Base-by-base conservation (phyloP, 2,888 invertebrate genomes). In the Lottia scabra region DNA sequence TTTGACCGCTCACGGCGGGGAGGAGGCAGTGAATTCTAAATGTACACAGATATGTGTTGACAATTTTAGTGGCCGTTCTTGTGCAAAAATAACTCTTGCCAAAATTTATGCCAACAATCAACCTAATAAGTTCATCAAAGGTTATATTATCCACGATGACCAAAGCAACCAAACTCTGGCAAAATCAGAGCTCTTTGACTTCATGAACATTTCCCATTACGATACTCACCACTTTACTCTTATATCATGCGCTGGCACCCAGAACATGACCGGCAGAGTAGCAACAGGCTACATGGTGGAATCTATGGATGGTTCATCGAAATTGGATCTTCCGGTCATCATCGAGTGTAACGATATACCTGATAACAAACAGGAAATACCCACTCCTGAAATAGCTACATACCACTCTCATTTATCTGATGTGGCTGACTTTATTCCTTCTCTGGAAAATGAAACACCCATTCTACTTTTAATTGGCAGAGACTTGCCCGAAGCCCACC, bases 401-500 rank as follows among this genome's bases (percentile, higher is more conserved):
- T 16, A 48, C 15, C 19, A 48, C 48, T 16, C 48, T 13, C 48
- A 48, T 15, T 15, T 48, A 16, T 10, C 48, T 48, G 48, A 48
- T 19, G 16, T 48, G 13, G 48, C 48, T 48, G 15, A 48, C 8
- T 8, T 16, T 8, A 48, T 48, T 16, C 48, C 48, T 19, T 19
- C 16, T 19, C 8, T 48, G 15, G 15, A 48, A 48, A 16, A 8
- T 16, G 48, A 48, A 8, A 15, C 48, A 48, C 48, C 48, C 16
- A n/a, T n/a, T n/a, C n/a, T n/a, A n/a, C n/a, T n/a, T n/a, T n/a
- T n/a, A n/a, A n/a, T n/a, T n/a, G n/a, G n/a, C n/a, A n/a, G 16
- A 38, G 38, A 38, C 10, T 6, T 38, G 10, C 27, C 65, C 13
- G 70, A 71, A 23, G 76, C 71, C 12, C 79, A 79, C 27, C 75